Base-by-base conservation (phyloP, 2,888 invertebrate species). In the Rotaria macrura region DNA sequence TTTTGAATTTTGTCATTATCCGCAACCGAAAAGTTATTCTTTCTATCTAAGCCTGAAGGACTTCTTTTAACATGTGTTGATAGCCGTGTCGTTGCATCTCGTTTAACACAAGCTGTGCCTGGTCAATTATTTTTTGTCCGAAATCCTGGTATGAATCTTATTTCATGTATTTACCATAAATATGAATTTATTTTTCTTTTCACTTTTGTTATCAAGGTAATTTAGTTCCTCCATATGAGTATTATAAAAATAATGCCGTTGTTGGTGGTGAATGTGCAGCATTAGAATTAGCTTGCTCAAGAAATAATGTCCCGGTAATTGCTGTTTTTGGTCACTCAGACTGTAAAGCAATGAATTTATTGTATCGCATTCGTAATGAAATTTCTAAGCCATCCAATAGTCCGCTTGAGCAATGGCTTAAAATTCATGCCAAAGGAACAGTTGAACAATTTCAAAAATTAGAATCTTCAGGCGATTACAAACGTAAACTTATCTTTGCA, bases 1-100 rank as follows among this genome's bases (percentile, higher is more conserved):
- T 10, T 38, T 25, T 1, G 23, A 84, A 9, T 57, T n/a, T 84
- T 38, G 38, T 65, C 7, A 65, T 49, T 43, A n/a, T 79, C 29
- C n/a, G 43, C 23, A 40, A 34, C 0, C 47, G 14, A 23, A 23
- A 17, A 17, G 1, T 9, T 34, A 29, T 20, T n/a, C 29, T 84
- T 38, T 85, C 7, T 88, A 90, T 93, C 3, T 90, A 92, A 97
- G 95, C 97, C 97, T 34, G 95, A 95, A 93, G 96, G 96, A 87
- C 94, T 97, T 87, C 96, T 97, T 92, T 96, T 97, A 92, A 96
- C 96, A 79, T 98, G 97, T 91, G 97, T 98, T 94, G 97, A 98
- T 93, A 96, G 96, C 91, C 93, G 98, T 92, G 95, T 98, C 94
- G 94, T 97, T 89, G 96, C 97, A 43, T 96, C 97, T 87, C 93